A percentile compares a stretch with the other conserved stretches of the same genome.
phyloP scores from a whole-genome alignment of 2,797 vertebrate species.

The Sciurus carolinensis region DNA sequence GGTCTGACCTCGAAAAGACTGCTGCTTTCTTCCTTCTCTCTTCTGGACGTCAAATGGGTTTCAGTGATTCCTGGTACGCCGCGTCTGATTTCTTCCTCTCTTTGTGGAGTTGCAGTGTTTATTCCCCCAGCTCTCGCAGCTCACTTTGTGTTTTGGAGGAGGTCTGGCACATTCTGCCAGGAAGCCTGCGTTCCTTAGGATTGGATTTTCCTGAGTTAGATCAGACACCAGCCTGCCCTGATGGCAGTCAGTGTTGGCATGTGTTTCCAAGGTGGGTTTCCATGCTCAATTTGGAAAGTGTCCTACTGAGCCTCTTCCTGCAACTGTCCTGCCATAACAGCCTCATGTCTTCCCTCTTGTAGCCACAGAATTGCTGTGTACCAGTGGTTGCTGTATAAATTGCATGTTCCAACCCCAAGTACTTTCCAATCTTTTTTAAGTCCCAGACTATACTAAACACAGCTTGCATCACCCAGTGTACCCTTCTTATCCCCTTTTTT shows the following conservation, averaged over 20 bases:
- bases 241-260: not conserved
- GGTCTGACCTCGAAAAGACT: not conserved
- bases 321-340: not conserved
- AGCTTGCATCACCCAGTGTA: not conserved
- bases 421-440: not conserved
- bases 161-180: not conserved
- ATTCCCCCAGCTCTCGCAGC: not conserved
- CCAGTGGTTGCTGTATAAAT: slow-evolving; percentile 17
- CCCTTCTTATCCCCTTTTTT: no score
- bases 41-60: no score
- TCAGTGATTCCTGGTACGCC: not conserved
- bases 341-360: not conserved
- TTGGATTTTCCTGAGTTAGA: not conserved
- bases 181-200: not conserved
- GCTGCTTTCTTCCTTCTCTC: not conserved
- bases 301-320: not conserved
- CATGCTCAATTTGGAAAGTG: not conserved
- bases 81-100: not conserved
- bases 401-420: not conserved
- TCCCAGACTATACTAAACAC: slow-evolving; percentile 68
- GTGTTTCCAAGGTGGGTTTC: not conserved
- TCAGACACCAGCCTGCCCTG: not conserved
- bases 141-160: not conserved
- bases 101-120: not conserved
- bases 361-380: not conserved